Evolutionary conservation across 2,888 invertebrate species (phyloP).

Genomic region (Rhopalosiphum nymphaeae): DNA sequence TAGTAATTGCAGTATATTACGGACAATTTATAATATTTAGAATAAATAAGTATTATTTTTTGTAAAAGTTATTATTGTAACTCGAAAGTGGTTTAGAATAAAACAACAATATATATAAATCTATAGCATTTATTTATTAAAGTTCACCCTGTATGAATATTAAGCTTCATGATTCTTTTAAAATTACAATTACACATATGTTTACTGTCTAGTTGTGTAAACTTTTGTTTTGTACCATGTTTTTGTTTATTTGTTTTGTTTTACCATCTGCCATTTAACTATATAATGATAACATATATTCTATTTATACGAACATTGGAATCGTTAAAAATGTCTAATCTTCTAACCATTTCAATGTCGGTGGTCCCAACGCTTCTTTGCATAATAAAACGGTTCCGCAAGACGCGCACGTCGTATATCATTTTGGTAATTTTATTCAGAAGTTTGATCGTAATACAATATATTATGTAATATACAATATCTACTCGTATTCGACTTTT

Average conservation of each 20-base stretch:
- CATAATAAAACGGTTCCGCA: not conserved
- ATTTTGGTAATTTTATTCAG: conserved; percentile 22
- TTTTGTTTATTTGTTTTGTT: not conserved
- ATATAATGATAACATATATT: not conserved
- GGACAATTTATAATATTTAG: not conserved
- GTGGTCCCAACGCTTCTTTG: not conserved
- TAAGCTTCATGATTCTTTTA: not conserved
- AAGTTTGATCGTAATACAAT: not conserved
- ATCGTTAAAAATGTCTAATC: not conserved
- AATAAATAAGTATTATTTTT: not conserved
- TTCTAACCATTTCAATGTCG: not conserved
- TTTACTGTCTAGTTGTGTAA: not conserved
- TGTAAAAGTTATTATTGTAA: not conserved
- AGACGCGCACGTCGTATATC: not conserved
- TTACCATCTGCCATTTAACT: not conserved
- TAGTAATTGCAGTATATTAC: not conserved
- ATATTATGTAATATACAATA: not conserved
- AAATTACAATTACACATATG: not conserved
- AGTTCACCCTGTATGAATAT: not conserved
- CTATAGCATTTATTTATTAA: not conserved
- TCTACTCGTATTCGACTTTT: not conserved
- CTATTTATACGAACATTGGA: not conserved
- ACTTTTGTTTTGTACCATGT: not conserved
- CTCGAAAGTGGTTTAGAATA: not conserved
- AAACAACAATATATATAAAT: not conserved